These are phyloP conservation scores for Cynocephalus volans DNA, from an alignment of 2,113 vertebrate species.

Conservation along the genomic window DNA sequence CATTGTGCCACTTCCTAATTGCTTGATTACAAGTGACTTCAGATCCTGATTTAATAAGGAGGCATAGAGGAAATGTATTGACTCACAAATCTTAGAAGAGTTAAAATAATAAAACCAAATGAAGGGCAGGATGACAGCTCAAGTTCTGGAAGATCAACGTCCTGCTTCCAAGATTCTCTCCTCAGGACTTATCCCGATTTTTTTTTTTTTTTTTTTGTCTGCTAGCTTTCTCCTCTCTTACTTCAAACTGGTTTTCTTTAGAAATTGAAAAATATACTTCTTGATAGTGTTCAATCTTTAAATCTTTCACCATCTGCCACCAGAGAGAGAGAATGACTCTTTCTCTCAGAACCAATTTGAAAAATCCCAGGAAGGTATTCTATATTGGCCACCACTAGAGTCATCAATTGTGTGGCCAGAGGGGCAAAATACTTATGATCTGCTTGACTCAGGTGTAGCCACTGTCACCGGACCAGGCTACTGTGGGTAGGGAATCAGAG, in stretches of 20 bases:
- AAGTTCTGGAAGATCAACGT: not conserved
- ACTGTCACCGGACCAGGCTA: not conserved
- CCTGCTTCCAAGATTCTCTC: not conserved
- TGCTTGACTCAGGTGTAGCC: not conserved
- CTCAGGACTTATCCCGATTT: not conserved
- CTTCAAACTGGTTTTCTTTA: not conserved
- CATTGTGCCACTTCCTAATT: not conserved
- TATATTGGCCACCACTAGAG: not conserved
- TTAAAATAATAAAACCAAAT: not conserved
- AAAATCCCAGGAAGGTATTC: not conserved
- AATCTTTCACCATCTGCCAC: not conserved
- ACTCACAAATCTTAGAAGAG: not conserved
- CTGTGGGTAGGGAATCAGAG: not conserved
- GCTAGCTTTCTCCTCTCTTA: slow-evolving; percentile 2
- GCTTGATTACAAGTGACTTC: not conserved
- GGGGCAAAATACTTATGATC: not conserved
- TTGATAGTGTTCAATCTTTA: not conserved
- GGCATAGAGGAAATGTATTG: not conserved
- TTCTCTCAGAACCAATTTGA: not conserved
- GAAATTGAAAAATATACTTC: not conserved
- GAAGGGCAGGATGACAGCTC: not conserved
- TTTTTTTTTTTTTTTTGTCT: not conserved
- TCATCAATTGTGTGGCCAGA: not conserved
- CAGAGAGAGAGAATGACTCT: not conserved
- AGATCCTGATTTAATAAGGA: not conserved